These are phyloP conservation scores for Pygoscelis adeliae DNA, from an alignment of 2,113 vertebrate genomes.

Conservation along the genomic window DNA sequence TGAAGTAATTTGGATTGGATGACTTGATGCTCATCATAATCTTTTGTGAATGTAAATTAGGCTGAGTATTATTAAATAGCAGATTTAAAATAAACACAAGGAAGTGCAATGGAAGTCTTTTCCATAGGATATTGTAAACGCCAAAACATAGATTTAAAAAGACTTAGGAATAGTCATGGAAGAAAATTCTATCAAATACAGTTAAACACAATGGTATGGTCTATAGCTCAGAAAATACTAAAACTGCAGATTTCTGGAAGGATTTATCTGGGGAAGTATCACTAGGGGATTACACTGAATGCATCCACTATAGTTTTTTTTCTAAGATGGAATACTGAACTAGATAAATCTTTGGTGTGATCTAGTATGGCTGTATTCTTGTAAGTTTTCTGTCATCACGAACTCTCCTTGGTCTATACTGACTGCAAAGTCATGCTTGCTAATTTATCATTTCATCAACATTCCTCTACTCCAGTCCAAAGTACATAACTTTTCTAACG, in stretches of 20 bases:
- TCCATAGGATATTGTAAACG: background rate
- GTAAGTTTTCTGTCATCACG: background rate
- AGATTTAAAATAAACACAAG: background rate
- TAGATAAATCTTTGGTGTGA: background rate
- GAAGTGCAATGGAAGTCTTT: background rate
- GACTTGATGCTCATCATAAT: background rate
- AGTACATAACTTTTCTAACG: background rate
- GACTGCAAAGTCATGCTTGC: background rate
- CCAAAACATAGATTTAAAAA: background rate
- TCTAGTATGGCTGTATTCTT: background rate
- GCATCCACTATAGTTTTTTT: accelerated
- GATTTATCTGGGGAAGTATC: background rate
- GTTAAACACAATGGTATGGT: background rate
- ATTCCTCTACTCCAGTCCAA: background rate
- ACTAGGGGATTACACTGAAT: background rate
- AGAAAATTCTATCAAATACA: background rate
- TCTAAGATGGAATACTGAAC: background rate
- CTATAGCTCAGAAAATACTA: background rate
- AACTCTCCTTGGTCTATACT: background rate
- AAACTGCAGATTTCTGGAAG: background rate
- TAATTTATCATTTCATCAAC: background rate
- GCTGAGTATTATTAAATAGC: background rate
- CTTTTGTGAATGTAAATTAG: background rate
- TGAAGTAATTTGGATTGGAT: background rate
- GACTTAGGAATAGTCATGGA: background rate